Evolutionary conservation across 2,888 invertebrate species (phyloP).

Genomic region (Monoplex corrugatus): DNA sequence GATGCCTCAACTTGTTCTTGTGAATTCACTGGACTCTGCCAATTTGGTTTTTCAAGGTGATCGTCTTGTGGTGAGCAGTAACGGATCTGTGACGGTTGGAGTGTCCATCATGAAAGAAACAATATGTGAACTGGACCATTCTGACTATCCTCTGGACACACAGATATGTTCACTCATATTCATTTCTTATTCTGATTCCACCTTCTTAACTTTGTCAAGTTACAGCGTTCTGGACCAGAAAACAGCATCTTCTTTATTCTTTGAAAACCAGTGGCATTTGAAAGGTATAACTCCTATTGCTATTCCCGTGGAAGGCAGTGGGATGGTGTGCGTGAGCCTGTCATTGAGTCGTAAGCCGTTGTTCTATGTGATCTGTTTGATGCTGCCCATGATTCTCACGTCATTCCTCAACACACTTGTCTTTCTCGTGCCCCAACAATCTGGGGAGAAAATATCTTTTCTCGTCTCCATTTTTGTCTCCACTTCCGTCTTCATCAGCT

Average conservation of each 20-base stretch:
- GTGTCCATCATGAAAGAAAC: constrained; percentile 12
- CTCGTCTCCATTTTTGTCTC: constrained; percentile 53
- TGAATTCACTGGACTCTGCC: constrained; percentile 23
- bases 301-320: too few relatives aligned
- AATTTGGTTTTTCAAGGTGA: constrained; percentile 6
- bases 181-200: neutral
- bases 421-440: constrained; percentile 48
- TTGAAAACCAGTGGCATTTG: constrained; percentile 8
- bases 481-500: constrained; percentile 49
- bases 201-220: neutral
- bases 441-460: constrained; percentile 54
- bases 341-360: constrained; percentile 11
- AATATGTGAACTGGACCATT: constrained; percentile 30
- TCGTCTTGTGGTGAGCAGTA: neutral
- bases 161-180: constrained; percentile 24
- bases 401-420: constrained; percentile 51
- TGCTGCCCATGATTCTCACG: constrained; percentile 48
- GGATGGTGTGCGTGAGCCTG: neutral
- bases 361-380: constrained; percentile 44
- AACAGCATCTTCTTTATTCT: neutral
- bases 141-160: constrained; percentile 42
- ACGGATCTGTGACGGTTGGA: neutral
- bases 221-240: neutral
- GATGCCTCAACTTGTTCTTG: constrained; percentile 32
- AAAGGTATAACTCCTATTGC: neutral